Conservation (phyloP, 2,113 vertebrate species). For the Corythoichthys haematopterus region DNA sequence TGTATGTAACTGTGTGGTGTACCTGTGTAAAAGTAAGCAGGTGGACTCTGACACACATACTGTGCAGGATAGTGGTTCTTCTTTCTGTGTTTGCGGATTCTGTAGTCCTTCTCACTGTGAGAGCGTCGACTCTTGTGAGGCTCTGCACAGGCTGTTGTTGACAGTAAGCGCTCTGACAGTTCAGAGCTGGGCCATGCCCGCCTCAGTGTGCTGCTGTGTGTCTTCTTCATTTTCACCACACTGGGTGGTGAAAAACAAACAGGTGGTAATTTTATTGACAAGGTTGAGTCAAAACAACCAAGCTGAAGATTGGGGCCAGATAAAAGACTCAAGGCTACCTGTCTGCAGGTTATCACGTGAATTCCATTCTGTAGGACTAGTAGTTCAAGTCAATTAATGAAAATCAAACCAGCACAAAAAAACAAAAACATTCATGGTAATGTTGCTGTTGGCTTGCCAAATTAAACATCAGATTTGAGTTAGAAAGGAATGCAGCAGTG, state of each 20-base stretch:
- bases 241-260: background rate
- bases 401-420: constrained; percentile 9
- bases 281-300: constrained; percentile 4
- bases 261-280: background rate
- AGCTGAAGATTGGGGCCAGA: constrained; percentile 8
- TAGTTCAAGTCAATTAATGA: background rate
- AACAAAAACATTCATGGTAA: constrained; percentile 15
- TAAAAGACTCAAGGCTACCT: constrained; percentile 2
- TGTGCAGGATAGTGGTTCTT: constrained; percentile 82
- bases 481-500: background rate
- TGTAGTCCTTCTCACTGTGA: constrained; percentile 92
- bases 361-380: constrained; percentile 23
- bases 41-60: constrained; percentile 78
- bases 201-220: constrained; percentile 84
- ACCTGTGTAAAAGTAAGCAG: constrained; percentile 48
- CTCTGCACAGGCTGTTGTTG: constrained; percentile 20
- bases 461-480: background rate
- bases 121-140: constrained; percentile 84
- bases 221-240: constrained; percentile 84
- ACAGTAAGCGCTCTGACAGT: constrained; percentile 78
- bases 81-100: constrained; percentile 85
- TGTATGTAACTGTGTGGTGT: background rate
- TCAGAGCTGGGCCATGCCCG: constrained; percentile 90
- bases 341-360: constrained; percentile 22
- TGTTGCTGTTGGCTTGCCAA: background rate